Conservation (phyloP, 30 jellyfish, hydroid and myxozoan species). For the Aurelia coerulea region DNA sequence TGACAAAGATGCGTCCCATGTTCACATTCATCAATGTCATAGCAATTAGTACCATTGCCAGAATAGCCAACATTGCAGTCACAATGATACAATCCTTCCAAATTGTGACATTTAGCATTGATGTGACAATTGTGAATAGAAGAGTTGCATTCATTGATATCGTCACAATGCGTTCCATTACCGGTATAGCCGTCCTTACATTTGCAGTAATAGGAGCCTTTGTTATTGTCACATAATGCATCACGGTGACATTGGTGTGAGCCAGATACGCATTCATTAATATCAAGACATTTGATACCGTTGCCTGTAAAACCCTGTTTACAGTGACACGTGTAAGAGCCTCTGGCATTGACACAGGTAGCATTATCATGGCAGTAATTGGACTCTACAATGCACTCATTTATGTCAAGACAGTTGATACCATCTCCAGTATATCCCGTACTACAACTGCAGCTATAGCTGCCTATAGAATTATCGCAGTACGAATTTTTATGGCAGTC, state of each 20-base stretch:
- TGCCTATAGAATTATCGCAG: conserved; percentile 54
- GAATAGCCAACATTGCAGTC: conserved; percentile 46
- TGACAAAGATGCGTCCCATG: conserved; percentile 36
- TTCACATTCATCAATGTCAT: conserved; percentile 62
- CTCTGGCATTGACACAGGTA: conserved; percentile 19
- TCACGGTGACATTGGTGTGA: conserved; percentile 12
- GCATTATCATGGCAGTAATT: conserved; percentile 52
- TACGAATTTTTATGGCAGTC: conserved; percentile 52
- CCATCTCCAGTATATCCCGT: conserved; percentile 72
- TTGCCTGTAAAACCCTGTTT: conserved; percentile 49
- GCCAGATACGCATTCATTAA: conserved; percentile 37
- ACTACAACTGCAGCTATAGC: conserved; percentile 37
- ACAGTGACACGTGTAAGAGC: conserved; percentile 37
- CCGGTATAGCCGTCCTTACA: conserved; percentile 39
- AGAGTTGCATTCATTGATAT: conserved; percentile 35
- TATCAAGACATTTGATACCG: conserved; percentile 44
- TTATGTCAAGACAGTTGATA: conserved; percentile 40
- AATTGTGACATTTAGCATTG: conserved; percentile 57
- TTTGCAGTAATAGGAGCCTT: conserved; percentile 20
- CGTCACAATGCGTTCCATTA: conserved; percentile 43
- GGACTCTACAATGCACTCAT: conserved; percentile 53
- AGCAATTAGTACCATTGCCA: conserved; percentile 65
- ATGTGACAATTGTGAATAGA: conserved; percentile 13
- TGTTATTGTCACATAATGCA: conserved; percentile 35
- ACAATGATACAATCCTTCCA: conserved; percentile 48